These are phyloP conservation scores for Connochaetes taurinus DNA, from an alignment of 2,113 vertebrate species.

Conservation along the genomic window DNA sequence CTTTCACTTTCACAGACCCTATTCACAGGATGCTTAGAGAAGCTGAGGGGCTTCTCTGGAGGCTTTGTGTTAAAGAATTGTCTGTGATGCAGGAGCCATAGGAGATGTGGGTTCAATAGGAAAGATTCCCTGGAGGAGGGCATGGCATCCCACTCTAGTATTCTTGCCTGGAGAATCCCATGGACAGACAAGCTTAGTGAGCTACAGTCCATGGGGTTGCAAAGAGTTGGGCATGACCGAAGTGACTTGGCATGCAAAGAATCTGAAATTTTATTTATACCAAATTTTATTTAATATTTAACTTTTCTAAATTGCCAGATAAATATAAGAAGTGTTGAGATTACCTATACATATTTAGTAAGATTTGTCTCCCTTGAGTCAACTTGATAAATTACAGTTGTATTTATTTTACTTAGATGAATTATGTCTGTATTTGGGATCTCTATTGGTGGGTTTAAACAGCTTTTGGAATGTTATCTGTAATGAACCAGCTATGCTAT, in stretches of 20 bases:
- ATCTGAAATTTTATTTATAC: conserved; percentile 34
- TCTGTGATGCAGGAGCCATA: neutral
- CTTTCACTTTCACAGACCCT: neutral
- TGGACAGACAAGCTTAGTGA: neutral
- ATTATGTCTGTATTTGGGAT: conserved; percentile 57
- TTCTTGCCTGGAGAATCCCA: neutral
- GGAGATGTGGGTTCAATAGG: neutral
- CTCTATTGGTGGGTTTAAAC: conserved; percentile 30
- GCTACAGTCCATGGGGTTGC: neutral
- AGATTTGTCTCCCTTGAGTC: conserved; percentile 55
- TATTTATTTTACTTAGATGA: conserved; percentile 63
- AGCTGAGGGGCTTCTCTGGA: neutral
- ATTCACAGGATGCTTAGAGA: conserved; percentile 33
- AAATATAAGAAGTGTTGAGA: conserved; percentile 48
- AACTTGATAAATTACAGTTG: conserved; percentile 64
- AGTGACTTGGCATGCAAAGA: neutral
- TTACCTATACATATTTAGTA: conserved; percentile 64
- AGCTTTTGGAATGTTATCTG: conserved; percentile 17
- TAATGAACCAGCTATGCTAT: neutral
- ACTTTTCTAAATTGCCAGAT: conserved; percentile 66
- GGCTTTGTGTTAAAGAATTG: neutral
- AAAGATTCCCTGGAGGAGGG: neutral
- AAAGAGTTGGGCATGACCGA: neutral
- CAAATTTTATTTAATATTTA: conserved; percentile 60
- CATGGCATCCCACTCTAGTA: neutral